These are phyloP conservation scores for Epizoanthus illoricatus DNA, from an alignment of 92 coral and sea anemone genomes.

Conservation along the genomic window DNA sequence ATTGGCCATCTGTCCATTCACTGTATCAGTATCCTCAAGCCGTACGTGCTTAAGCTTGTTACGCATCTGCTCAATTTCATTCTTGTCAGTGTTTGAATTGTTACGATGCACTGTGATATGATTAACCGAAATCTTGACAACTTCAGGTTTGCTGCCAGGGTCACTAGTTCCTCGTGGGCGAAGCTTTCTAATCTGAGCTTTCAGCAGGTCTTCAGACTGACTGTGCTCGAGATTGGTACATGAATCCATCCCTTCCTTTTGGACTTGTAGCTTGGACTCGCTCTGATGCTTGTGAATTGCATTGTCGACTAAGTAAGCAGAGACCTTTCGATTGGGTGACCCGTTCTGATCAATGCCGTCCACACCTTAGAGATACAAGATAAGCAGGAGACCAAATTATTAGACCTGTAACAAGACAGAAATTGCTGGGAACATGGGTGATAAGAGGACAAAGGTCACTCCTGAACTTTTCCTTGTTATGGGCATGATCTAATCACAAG, in stretches of 20 bases:
- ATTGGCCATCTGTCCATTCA: constrained; percentile 40
- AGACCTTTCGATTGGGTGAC: constrained; percentile 47
- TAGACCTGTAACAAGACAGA: not conserved
- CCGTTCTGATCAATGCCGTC: not conserved
- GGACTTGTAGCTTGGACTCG: constrained; percentile 24
- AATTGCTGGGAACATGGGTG: not conserved
- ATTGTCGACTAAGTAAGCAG: constrained; percentile 69
- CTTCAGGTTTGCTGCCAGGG: constrained; percentile 29
- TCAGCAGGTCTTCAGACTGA: constrained; percentile 56
- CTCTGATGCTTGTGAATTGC: constrained; percentile 60
- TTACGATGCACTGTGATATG: constrained; percentile 32
- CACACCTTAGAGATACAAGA: constrained; percentile 28
- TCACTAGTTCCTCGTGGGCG: constrained; percentile 52
- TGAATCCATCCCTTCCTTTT: constrained; percentile 37
- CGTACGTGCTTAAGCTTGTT: constrained; percentile 66
- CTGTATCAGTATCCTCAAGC: constrained; percentile 33
- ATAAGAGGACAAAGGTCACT: not conserved
- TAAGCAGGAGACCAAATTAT: not conserved
- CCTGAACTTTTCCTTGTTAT: too few relatives aligned
- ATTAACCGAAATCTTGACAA: constrained; percentile 15
- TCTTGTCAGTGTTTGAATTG: constrained; percentile 23
- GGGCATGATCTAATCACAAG: too few relatives aligned
- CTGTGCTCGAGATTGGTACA: constrained; percentile 40
- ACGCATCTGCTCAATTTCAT: constrained; percentile 57
- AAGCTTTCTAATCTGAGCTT: constrained; percentile 64